Conservation (phyloP, 2,888 invertebrate genomes). For the Leptura quadrifasciata region DNA sequence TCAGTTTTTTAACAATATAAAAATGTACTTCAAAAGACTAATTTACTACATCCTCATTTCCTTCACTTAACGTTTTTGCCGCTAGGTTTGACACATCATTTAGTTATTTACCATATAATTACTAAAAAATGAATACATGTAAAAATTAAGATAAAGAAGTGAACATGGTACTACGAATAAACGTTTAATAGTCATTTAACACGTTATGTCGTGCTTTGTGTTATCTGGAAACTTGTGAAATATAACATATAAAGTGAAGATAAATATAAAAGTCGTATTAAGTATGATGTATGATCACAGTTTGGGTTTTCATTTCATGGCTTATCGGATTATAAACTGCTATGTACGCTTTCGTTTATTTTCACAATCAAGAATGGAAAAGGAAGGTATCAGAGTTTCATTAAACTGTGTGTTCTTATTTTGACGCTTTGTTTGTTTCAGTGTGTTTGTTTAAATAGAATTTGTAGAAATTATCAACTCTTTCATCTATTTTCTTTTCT, state of each 20-base stretch:
- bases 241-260: conserved; percentile 18
- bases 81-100: neutral
- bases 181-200: conserved; percentile 8
- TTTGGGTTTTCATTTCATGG: neutral
- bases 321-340: neutral
- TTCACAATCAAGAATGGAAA: too few species aligned
- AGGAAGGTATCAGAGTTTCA: too few species aligned
- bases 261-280: conserved; percentile 8
- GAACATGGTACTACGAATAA: neutral
- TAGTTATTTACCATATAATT: neutral
- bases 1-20: too few species aligned
- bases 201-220: conserved; percentile 23
- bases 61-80: neutral
- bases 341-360: neutral
- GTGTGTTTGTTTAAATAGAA: too few species aligned
- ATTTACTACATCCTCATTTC: neutral
- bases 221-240: conserved; percentile 14
- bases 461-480: too few species aligned
- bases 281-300: neutral
- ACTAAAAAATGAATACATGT: neutral
- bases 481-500: too few species aligned
- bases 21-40: neutral
- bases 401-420: too few species aligned
- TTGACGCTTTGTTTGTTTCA: too few species aligned
- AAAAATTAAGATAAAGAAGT: conserved; percentile 20